These are phyloP conservation scores for Sisor rabdophorus DNA, from an alignment of 2,113 vertebrate species.

Conservation along the genomic window DNA sequence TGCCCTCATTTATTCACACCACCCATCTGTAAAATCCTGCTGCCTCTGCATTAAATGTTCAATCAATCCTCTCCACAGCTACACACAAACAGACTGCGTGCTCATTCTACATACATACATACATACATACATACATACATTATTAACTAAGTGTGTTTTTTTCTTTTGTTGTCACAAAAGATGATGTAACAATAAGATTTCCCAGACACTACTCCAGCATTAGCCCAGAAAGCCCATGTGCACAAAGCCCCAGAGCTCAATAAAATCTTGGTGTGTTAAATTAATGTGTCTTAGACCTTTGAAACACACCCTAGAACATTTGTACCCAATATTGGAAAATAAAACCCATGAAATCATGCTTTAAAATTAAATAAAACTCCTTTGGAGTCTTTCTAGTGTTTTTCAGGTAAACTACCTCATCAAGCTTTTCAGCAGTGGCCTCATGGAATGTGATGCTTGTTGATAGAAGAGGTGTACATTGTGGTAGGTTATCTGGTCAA, in stretches of 20 bases:
- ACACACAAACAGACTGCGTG: conserved; percentile 15
- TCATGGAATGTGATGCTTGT: conserved; percentile 36
- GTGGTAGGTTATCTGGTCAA: conserved; percentile 26
- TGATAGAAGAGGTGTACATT: conserved; percentile 33
- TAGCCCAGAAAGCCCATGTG: no score
- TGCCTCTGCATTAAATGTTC: conserved; percentile 44
- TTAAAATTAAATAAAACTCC: neutral
- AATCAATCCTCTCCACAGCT: conserved; percentile 18
- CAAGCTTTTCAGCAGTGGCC: conserved; percentile 32
- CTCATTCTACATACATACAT: conserved; percentile 33
- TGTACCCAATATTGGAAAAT: no score
- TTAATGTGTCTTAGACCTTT: no score
- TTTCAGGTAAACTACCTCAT: conserved; percentile 7
- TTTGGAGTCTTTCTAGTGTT: neutral
- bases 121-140: conserved; percentile 12
- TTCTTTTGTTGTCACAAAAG: no score
- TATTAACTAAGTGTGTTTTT: no score
- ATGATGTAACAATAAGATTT: no score
- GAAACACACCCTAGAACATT: no score
- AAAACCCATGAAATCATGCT: no score
- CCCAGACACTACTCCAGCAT: no score
- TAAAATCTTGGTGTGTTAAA: no score
- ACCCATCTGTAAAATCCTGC: conserved; percentile 45
- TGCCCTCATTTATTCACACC: conserved; percentile 36
- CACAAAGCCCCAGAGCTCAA: no score